Evolutionary conservation across 2,113 vertebrate species (phyloP), one percentile per base, ranked within the genome.

Genomic region (Conger conger): DNA sequence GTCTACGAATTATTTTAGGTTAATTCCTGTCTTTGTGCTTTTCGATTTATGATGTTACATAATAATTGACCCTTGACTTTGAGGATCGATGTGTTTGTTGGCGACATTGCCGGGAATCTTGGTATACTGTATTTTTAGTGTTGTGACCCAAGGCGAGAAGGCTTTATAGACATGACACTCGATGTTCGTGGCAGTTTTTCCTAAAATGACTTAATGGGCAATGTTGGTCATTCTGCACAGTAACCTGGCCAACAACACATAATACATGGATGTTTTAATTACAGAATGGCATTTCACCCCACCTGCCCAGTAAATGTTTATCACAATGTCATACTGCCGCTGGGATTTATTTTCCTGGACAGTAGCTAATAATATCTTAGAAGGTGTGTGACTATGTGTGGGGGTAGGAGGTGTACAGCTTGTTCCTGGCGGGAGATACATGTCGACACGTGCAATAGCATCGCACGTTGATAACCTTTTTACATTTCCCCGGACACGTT

Each of bases 21-120:
- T 81, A 15, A 0, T 8, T 18, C 38, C 80, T 68, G 27, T 76
- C 13, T 84, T 50, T 45, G 45, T 50, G 15, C 40, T 50, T 50
- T 35, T 13, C 37, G 38, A 80, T 87, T 92, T 90, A 83, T 50
- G 92, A 91, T 91, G 89, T 93, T 92, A 87, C 91, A 89, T 93
- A 93, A 94, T 89, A 77, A 87, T 81, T 45, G 35, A 73, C 4
- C n/a, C n/a, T 23, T 73, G n/a, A 73, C 11, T 50, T 50, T 13
- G 45, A 50, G 11, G 11, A 13, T 50, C 9, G 15, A 50, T 50
- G 11, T 50, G 45, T 13, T n/a, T 50, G 45, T 1, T 15, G 45
- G 4, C 9, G 1, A 7, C 11, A 1, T 50, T 50, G 57, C 23
- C 57, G 57, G 57, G 82, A 85, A 89, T 87, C 89, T 87, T 90